These are phyloP conservation scores for Myotis brandtii DNA, from an alignment of 2,113 vertebrate species.

Conservation along the genomic window DNA sequence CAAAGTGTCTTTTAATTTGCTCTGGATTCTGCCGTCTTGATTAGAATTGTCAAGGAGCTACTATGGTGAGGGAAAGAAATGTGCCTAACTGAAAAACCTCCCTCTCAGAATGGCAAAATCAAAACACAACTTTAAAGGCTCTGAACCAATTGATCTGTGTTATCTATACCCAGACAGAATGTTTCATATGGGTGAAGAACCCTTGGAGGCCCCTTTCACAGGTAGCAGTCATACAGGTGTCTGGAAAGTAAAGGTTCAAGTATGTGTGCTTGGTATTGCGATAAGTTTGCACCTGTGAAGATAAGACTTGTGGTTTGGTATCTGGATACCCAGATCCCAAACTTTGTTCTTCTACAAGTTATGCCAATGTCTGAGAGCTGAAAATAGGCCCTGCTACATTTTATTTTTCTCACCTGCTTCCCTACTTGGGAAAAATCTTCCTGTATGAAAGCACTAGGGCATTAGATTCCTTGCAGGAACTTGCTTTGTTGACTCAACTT, in stretches of 20 bases:
- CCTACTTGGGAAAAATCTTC: background rate
- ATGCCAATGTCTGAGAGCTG: background rate
- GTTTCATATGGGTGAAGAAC: background rate
- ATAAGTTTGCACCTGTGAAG: background rate
- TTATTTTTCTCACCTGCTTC: background rate
- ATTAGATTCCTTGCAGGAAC: background rate
- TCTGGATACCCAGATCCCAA: background rate
- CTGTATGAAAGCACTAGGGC: background rate
- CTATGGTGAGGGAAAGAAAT: background rate
- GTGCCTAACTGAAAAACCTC: background rate
- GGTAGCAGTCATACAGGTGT: background rate
- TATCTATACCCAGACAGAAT: slow-evolving; percentile 23
- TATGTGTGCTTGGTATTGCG: background rate
- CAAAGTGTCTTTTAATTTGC: slow-evolving; percentile 55
- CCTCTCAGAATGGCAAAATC: background rate
- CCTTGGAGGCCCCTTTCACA: background rate
- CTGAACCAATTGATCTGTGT: background rate
- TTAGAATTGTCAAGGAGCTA: slow-evolving; percentile 49
- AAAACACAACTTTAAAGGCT: background rate
- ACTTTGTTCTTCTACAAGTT: background rate
- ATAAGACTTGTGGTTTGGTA: background rate
- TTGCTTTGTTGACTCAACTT: background rate
- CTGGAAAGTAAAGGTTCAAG: background rate
- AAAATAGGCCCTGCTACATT: background rate
- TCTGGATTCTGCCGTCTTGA: slow-evolving; percentile 26